A percentile compares a stretch with the other conserved stretches of the same genome.
Conservation (phyloP, 2,113 vertebrate species). For the Burhinus oedicnemus region DNA sequence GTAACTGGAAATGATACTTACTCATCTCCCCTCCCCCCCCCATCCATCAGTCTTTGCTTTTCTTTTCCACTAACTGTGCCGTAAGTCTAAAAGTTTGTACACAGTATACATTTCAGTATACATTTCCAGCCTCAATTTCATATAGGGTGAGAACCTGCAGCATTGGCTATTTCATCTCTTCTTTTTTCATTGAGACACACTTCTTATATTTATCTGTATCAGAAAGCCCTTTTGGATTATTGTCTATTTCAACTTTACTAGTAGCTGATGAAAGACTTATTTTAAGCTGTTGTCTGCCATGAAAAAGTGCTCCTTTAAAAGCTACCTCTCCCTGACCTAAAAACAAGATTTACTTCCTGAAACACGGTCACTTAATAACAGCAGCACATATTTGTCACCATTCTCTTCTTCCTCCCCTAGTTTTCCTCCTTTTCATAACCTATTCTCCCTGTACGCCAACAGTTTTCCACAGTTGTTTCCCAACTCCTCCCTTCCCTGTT, state of each 20-base stretch:
- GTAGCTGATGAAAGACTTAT: not conserved
- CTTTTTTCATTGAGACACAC: not conserved
- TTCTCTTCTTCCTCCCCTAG: not conserved
- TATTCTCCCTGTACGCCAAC: not conserved
- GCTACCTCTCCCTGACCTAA: not conserved
- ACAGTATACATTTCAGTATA: not conserved
- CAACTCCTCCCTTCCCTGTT: not conserved
- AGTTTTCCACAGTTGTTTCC: not conserved
- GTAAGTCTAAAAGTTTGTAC: not conserved
- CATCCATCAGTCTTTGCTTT: not conserved
- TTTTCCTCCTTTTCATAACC: not conserved
- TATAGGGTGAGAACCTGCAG: not conserved
- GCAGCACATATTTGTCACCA: fast-evolving
- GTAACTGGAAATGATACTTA: not conserved
- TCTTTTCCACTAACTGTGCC: not conserved
- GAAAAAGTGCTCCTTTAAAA: not conserved
- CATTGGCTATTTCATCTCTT: not conserved
- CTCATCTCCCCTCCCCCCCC: not conserved
- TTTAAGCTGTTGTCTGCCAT: not conserved
- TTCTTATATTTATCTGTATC: not conserved
- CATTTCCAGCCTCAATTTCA: not conserved
- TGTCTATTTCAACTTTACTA: not conserved
- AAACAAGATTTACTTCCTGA: not conserved
- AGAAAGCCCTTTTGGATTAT: not conserved
- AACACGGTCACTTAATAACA: not conserved